Conservation (phyloP, 2,888 invertebrate genomes). For the Nesidiocoris tenuis region DNA sequence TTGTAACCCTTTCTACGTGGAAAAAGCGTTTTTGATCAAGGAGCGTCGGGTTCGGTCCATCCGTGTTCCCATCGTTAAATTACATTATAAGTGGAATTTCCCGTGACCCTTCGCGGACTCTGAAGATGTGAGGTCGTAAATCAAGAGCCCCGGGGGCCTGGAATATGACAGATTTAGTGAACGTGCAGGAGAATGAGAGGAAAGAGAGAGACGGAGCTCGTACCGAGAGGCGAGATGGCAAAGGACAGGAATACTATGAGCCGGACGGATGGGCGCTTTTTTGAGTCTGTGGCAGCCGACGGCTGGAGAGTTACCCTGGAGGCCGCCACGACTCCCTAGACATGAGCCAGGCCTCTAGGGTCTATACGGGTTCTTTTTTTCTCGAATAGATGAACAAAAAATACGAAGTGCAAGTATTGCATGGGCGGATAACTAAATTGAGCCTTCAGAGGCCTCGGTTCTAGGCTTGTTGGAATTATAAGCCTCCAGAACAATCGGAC, state of each 20-base stretch:
- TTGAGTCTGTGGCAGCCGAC: neutral
- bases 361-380: too few relatives aligned
- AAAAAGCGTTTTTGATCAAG: neutral
- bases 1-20: neutral
- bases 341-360: neutral
- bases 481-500: too few relatives aligned
- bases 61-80: slow-evolving; percentile 40
- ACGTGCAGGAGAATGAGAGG: neutral
- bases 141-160: slow-evolving; percentile 37
- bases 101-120: slow-evolving; percentile 25
- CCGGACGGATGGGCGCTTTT: neutral
- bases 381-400: too few relatives aligned
- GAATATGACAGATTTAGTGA: slow-evolving; percentile 43
- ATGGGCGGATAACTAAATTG: too few relatives aligned
- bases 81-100: slow-evolving; percentile 41
- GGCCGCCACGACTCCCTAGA: neutral
- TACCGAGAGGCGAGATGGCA: too few relatives aligned
- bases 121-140: slow-evolving; percentile 23
- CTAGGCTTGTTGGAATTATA: too few relatives aligned
- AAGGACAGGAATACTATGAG: neutral
- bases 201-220: too few relatives aligned
- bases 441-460: too few relatives aligned
- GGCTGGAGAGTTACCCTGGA: neutral
- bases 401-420: too few relatives aligned
- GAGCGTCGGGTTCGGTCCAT: neutral